Base-by-base conservation (phyloP, 2,888 invertebrate genomes). In the Pristionchus exspectatus region DNA sequence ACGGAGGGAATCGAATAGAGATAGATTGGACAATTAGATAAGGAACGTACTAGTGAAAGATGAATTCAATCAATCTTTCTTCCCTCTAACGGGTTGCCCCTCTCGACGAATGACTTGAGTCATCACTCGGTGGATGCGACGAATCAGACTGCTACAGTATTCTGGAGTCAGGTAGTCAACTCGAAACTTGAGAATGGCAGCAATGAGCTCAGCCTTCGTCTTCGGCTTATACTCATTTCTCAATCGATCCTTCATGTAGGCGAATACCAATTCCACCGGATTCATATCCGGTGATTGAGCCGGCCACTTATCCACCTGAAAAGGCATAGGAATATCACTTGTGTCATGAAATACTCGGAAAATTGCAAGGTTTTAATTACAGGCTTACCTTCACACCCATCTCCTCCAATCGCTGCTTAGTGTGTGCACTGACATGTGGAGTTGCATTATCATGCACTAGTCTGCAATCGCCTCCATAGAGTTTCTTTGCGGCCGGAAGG, bases 281-380 rank as follows among this genome's bases (percentile, higher is more conserved):
- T 63, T 85, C n/a, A 54, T n/a, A 85, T 63, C 85, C 33, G 85
- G 85, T 9, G 63, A 63, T 33, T 85, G 33, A 18, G 85, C 85
- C 2, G 85, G 85, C 85, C 85, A 85, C 14, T 10, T n/a, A 4
- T 63, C 38, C 21, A 38, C 38, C 85, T 85, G 10, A 63, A 27
- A 3, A 59, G 10, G 27, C 12, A 9, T 69, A 69, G 66, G 24
- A n/a, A 18, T 66, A 21, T 21, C 16, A 59, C 21, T 30, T 24
- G 59, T 3, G 10, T 1, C 10, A 9, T 69, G 18, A 30, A 30
- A 18, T 30, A n/a, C 10, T 3, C 5, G 33, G 74, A 74, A 44
- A 38, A 77, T 18, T 44, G 3, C 7, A 24, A 44, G 7, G 24
- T n/a, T 2, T 16, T 12, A 69, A 69, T 30, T 69, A 30, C 30